Base-by-base conservation (phyloP, 1,140 invertebrate genomes). In the Pogonus chalceus region DNA sequence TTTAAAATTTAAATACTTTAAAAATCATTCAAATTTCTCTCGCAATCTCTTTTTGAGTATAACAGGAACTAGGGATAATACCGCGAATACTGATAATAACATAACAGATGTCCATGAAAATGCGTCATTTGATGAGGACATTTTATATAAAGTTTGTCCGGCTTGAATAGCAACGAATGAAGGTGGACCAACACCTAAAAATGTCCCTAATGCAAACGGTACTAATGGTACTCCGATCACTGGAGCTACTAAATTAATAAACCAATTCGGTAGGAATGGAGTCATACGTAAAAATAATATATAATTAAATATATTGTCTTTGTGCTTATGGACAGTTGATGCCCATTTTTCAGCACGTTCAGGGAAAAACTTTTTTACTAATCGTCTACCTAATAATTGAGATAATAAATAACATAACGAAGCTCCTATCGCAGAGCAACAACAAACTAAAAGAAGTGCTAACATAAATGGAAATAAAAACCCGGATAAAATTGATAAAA, bases 251-350 rank as follows among this genome's bases (percentile, higher is more conserved):
- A 99, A 81, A 75, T 99, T 99, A 60, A 99, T 99, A 72, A 99
- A 98, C 97, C 97, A 99, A 73, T 99, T 99, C 2, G 97, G 97
- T 53, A 99, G 73, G 61, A 99, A 87, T 49, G 97, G 97, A 14
- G 97, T 99, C 55, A 99, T 90, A 59, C 97, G 81, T 37, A 99
- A 77, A 72, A 99, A 99, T 64, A 99, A 99, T 95, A 58, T 54
- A 68, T 99, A 99, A 73, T 94, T 95, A 12, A 98, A 79, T 52
- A 99, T 73, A 71, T 97, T 85, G 55, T 91, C 82, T 59, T 81
- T 77, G 65, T 99, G 93, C 61, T 87, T 90, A 24, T 83, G 74
- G 52, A 96, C 90, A 65, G 87, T 83, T 23, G 77, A 69, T 23
- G 92, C 84, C 92, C 95, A 99, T 58, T 86, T 72, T 48, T 80